Conservation (phyloP, 30 jellyfish, hydroid and myxozoan species). For the Phacellophora camtschatica region DNA sequence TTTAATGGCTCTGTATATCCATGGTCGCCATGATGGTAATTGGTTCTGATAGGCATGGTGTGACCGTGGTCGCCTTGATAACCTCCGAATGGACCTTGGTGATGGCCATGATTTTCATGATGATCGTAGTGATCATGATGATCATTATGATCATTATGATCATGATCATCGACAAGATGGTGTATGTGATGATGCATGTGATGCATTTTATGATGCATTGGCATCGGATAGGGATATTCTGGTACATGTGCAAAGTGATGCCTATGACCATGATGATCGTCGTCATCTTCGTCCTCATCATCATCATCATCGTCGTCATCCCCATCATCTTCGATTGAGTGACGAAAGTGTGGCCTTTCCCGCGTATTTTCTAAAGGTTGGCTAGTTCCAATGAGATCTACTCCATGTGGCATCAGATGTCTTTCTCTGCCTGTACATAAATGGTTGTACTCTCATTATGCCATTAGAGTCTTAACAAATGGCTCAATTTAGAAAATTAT, state of each 20-base stretch:
- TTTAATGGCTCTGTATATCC: constrained; percentile 57
- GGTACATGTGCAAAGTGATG: constrained; percentile 10
- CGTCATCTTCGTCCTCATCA: constrained; percentile 81
- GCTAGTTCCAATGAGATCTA: constrained; percentile 51
- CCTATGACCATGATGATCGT: not conserved
- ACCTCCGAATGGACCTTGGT: constrained; percentile 57
- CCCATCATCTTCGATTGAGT: constrained; percentile 13
- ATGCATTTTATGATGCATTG: constrained; percentile 50
- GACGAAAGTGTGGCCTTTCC: constrained; percentile 32
- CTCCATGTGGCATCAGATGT: constrained; percentile 49
- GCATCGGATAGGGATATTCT: constrained; percentile 45
- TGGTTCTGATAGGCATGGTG: constrained; percentile 26
- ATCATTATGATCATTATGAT: not conserved
- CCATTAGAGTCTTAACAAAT: too few species aligned
- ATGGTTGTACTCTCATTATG: too few species aligned
- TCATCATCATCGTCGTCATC: constrained; percentile 64
- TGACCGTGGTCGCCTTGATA: constrained; percentile 53
- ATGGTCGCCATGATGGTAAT: constrained; percentile 41
- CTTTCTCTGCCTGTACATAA: constrained; percentile 44
- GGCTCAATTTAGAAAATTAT: too few species aligned
- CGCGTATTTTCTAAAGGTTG: constrained; percentile 18
- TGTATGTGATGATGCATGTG: constrained; percentile 65
- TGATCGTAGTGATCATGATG: constrained; percentile 29
- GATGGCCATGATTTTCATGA: constrained; percentile 25
- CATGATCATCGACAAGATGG: constrained; percentile 44